A percentile compares a stretch with the other conserved stretches of the same genome.
Evolutionary conservation across 2,888 invertebrate species (phyloP).

Genomic region (Peribatodes rhomboidaria): DNA sequence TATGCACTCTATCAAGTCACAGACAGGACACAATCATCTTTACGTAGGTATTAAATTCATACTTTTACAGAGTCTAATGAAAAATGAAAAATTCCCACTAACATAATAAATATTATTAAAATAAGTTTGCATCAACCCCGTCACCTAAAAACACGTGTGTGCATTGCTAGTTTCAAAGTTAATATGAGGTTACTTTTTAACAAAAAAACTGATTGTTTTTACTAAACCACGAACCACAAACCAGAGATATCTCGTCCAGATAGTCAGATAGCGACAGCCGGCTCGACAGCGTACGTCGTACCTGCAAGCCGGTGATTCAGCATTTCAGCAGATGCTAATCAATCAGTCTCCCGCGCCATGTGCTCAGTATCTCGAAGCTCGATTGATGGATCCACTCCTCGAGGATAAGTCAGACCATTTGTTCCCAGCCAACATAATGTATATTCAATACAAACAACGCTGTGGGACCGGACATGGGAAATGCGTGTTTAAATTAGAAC

Average conservation of each 20-base stretch:
- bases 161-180: too few relatives aligned
- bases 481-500: neutral
- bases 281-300: neutral
- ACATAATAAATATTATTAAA: too few relatives aligned
- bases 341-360: slow-evolving; percentile 5
- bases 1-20: too few relatives aligned
- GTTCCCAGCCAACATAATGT: slow-evolving; percentile 7
- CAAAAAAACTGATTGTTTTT: too few relatives aligned
- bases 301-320: neutral
- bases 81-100: too few relatives aligned
- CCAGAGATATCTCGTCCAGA: neutral
- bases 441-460: neutral
- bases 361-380: neutral
- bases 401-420: slow-evolving; percentile 9
- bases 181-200: too few relatives aligned
- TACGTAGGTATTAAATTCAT: too few relatives aligned
- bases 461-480: neutral
- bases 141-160: too few relatives aligned
- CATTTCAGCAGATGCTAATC: slow-evolving; percentile 7
- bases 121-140: too few relatives aligned
- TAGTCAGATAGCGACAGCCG: neutral
- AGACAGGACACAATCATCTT: too few relatives aligned
- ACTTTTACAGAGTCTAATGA: too few relatives aligned
- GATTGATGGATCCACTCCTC: slow-evolving; percentile 3
- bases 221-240: neutral